Evolutionary conservation across 2,888 invertebrate genomes (phyloP).

Genomic region (Ceramica pisi): DNA sequence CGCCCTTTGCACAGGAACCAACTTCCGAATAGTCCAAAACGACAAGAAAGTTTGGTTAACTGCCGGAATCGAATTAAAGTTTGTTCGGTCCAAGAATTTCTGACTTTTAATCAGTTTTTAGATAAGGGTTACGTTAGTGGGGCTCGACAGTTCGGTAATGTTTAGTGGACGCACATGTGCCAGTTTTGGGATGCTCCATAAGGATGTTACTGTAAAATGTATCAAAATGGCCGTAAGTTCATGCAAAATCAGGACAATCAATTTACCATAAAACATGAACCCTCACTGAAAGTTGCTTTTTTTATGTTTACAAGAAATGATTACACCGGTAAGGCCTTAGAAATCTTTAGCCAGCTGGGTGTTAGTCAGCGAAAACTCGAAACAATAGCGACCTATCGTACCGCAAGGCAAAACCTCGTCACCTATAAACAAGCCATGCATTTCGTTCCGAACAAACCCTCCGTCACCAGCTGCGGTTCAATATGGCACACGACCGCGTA

Average conservation of each 20-base stretch:
- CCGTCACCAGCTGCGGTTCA: slow-evolving; percentile 72
- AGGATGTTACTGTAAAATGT: neutral
- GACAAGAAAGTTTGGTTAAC: slow-evolving; percentile 50
- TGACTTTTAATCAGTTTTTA: slow-evolving; percentile 57
- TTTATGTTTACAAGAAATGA: slow-evolving; percentile 8
- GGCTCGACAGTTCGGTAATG: neutral
- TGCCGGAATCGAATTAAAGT: slow-evolving; percentile 50
- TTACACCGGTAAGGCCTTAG: slow-evolving; percentile 18
- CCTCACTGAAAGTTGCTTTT: slow-evolving; percentile 6
- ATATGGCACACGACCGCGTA: slow-evolving; percentile 79
- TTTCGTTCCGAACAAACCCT: slow-evolving; percentile 71
- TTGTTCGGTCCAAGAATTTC: slow-evolving; percentile 48
- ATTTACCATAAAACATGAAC: neutral
- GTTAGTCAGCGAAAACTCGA: slow-evolving; percentile 62
- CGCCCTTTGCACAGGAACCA: slow-evolving; percentile 57
- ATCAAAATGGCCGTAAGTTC: neutral
- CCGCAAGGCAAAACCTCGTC: slow-evolving; percentile 76
- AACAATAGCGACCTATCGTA: slow-evolving; percentile 69
- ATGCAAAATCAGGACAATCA: neutral
- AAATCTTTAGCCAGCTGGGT: slow-evolving; percentile 46
- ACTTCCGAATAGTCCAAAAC: slow-evolving; percentile 50
- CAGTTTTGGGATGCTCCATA: slow-evolving; percentile 11
- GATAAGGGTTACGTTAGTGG: slow-evolving; percentile 26
- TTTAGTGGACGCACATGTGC: slow-evolving; percentile 6
- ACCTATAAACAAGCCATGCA: slow-evolving; percentile 80